Conservation (phyloP, 2,888 invertebrate genomes). For the Habroteleia sp. region DNA sequence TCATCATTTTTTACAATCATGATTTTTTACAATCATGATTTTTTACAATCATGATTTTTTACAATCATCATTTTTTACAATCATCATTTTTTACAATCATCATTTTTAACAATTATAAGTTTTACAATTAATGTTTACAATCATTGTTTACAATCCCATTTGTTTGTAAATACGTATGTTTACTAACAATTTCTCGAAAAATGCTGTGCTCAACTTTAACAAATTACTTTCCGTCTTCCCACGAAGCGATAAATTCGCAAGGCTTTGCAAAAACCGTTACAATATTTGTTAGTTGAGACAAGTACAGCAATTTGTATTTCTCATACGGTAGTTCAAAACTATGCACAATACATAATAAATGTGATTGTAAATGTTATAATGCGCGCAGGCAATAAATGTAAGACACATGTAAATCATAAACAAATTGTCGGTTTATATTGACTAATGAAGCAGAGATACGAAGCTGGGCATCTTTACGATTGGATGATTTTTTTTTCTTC, state of each 20-base stretch:
- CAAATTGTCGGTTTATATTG: constrained; percentile 19
- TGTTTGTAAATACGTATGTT: too few relatives aligned
- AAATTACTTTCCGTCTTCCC: constrained; percentile 11
- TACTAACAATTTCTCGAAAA: constrained; percentile 18
- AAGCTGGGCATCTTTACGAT: constrained; percentile 3
- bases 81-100: too few relatives aligned
- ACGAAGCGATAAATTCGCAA: constrained; percentile 31
- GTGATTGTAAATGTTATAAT: constrained; percentile 34
- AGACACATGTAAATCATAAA: constrained; percentile 40
- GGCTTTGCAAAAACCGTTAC: constrained; percentile 46
- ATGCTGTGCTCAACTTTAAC: constrained; percentile 1
- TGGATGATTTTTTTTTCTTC: constrained; percentile 8
- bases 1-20: too few relatives aligned
- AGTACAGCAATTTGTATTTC: constrained; percentile 41
- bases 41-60: too few relatives aligned
- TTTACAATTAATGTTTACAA: too few relatives aligned
- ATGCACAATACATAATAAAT: constrained; percentile 54
- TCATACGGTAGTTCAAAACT: constrained; percentile 44
- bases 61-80: too few relatives aligned
- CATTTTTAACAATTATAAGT: too few relatives aligned
- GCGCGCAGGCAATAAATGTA: constrained; percentile 17
- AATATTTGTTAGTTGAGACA: constrained; percentile 51
- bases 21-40: too few relatives aligned
- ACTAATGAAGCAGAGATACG: constrained; percentile 12
- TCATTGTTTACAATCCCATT: too few relatives aligned